A percentile compares a stretch with the other conserved stretches of the same genome.
These are phyloP conservation scores for Myotis findleyi DNA, from an alignment of 2,797 vertebrate species.

Conservation along the genomic window DNA sequence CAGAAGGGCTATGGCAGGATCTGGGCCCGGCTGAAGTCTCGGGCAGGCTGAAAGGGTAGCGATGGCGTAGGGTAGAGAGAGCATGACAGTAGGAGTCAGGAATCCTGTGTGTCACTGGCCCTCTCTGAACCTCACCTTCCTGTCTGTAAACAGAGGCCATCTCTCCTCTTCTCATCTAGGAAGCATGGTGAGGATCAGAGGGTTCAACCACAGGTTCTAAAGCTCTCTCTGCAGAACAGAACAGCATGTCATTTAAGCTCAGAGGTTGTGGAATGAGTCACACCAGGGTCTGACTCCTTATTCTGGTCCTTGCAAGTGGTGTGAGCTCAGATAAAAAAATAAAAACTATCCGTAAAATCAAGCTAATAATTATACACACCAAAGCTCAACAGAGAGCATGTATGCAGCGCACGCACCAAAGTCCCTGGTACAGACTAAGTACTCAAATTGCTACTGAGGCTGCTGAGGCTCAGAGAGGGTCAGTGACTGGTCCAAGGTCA, in stretches of 20 bases:
- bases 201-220: not conserved
- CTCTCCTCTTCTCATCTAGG: not conserved
- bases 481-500: not conserved
- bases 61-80: accelerated
- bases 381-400: not conserved
- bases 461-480: constrained; percentile 4
- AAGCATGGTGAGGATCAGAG: not conserved
- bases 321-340: not conserved
- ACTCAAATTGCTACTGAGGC: not conserved
- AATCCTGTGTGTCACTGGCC: not conserved
- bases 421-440: not conserved
- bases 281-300: not conserved
- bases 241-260: not conserved
- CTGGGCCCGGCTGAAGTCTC: not conserved
- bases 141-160: not conserved
- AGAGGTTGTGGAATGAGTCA: not conserved
- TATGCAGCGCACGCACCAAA: not conserved
- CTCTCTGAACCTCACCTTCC: not conserved
- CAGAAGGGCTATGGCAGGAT: not conserved
- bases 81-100: not conserved
- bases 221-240: not conserved
- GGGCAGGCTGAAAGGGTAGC: not conserved
- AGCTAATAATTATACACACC: not conserved
- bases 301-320: not conserved
- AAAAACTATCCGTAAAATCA: not conserved